A percentile compares a stretch with the other conserved stretches of the same genome.
Conservation (phyloP, 2,888 invertebrate species). For the Drosophila sordidula region DNA sequence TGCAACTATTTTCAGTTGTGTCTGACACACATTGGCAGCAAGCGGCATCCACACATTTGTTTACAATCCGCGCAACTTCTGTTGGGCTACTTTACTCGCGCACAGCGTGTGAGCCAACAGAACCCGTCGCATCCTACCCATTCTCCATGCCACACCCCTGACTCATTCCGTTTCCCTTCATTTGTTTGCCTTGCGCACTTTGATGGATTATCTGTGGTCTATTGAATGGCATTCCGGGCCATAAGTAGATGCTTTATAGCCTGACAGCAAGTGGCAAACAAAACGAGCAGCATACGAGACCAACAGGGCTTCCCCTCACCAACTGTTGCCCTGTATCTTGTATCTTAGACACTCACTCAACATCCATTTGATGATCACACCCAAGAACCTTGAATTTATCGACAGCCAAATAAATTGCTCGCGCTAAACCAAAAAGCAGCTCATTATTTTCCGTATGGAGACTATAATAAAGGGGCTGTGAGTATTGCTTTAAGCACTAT, state of each 20-base stretch:
- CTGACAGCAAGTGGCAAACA: slow-evolving; percentile 24
- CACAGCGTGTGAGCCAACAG: slow-evolving; percentile 36
- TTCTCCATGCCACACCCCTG: not conserved
- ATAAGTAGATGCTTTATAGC: slow-evolving; percentile 42
- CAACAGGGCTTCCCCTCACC: slow-evolving; percentile 25
- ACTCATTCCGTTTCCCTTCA: not conserved
- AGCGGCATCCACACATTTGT: slow-evolving; percentile 43
- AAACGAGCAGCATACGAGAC: not conserved
- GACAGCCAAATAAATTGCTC: slow-evolving; percentile 13
- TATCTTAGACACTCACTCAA: not conserved
- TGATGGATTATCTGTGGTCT: slow-evolving; percentile 58
- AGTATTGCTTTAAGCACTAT: not conserved
- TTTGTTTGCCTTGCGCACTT: slow-evolving; percentile 51
- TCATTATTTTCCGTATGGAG: slow-evolving; percentile 8
- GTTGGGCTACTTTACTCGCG: slow-evolving; percentile 41
- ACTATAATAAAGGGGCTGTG: not conserved
- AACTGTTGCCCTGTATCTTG: not conserved
- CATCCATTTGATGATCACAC: slow-evolving; percentile 5
- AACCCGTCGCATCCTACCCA: not conserved
- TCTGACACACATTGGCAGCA: slow-evolving; percentile 63
- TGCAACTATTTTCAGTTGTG: slow-evolving; percentile 67
- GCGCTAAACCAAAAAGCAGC: slow-evolving; percentile 6
- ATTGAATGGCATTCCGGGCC: slow-evolving; percentile 37
- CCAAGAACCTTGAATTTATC: slow-evolving; percentile 26
- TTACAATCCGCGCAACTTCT: slow-evolving; percentile 43